A percentile compares a stretch with the other conserved stretches of the same genome.
Conservation (phyloP, 2,113 vertebrate species). For the Cairina moschata region DNA sequence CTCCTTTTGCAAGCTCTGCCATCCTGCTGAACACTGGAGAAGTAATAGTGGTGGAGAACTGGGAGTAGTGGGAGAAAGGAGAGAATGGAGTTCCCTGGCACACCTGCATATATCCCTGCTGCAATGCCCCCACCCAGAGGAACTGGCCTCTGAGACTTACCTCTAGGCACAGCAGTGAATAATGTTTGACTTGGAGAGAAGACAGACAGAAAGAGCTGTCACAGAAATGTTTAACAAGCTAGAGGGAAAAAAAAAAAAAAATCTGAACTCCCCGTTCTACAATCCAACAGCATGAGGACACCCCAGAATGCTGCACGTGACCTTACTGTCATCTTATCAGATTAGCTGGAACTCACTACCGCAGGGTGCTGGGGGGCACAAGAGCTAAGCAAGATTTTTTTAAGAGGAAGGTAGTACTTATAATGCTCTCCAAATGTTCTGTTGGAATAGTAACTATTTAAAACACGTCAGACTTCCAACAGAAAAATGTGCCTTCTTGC, state of each 20-base stretch:
- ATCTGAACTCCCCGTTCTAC: not conserved
- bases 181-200: not conserved
- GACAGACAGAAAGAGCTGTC: not conserved
- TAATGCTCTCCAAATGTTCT: constrained; percentile 1
- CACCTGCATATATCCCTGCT: not conserved
- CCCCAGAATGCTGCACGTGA: not conserved
- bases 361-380: not conserved
- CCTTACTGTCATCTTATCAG: constrained; percentile 20
- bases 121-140: not conserved
- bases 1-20: not conserved
- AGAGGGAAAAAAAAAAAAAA: not conserved
- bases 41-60: not conserved
- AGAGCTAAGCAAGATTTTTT: not conserved
- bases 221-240: not conserved
- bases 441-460: constrained; percentile 52
- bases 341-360: constrained; percentile 2
- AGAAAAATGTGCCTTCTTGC: constrained; percentile 48
- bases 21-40: not conserved
- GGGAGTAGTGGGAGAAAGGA: not conserved
- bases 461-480: constrained; percentile 38
- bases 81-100: not conserved
- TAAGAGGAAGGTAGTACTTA: not conserved
- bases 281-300: not conserved
- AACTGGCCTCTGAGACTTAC: not conserved
- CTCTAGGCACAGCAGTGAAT: not conserved